A percentile compares a stretch with the other conserved stretches of the same genome.
Evolutionary conservation across 2,113 vertebrate genomes (phyloP).

Genomic region (Odocoileus virginianus): DNA sequence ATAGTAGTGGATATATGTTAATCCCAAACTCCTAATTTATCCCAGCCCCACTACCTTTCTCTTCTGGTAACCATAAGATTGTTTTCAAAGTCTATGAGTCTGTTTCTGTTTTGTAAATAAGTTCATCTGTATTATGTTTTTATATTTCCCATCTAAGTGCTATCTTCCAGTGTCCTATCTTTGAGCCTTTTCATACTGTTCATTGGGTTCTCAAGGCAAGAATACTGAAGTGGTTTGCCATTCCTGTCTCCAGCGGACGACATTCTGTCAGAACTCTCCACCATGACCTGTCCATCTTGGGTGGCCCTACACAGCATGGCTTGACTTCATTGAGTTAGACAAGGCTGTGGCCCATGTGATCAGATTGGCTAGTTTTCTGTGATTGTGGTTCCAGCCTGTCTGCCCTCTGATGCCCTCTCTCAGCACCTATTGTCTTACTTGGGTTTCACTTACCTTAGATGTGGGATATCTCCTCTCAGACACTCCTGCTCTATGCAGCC

Average conservation of each 20-base stretch:
- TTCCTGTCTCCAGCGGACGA: not conserved
- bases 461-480: not conserved
- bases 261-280: not conserved
- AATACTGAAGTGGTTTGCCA: not conserved
- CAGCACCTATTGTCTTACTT: accelerated
- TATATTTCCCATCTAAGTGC: not conserved
- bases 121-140: not conserved
- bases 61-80: not conserved
- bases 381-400: not conserved
- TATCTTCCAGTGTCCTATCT: not conserved
- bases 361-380: not conserved
- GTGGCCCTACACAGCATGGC: not conserved
- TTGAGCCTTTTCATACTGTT: not conserved
- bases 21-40: not conserved
- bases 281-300: not conserved
- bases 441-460: not conserved
- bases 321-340: not conserved
- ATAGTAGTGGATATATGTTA: not conserved
- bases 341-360: not conserved
- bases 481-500: accelerated
- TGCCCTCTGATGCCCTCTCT: not conserved
- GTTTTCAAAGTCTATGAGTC: not conserved
- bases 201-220: not conserved
- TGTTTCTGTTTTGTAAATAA: not conserved
- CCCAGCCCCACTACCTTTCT: not conserved